Base-by-base conservation (phyloP, 2,113 vertebrate genomes). In the Pseudorasbora parva region DNA sequence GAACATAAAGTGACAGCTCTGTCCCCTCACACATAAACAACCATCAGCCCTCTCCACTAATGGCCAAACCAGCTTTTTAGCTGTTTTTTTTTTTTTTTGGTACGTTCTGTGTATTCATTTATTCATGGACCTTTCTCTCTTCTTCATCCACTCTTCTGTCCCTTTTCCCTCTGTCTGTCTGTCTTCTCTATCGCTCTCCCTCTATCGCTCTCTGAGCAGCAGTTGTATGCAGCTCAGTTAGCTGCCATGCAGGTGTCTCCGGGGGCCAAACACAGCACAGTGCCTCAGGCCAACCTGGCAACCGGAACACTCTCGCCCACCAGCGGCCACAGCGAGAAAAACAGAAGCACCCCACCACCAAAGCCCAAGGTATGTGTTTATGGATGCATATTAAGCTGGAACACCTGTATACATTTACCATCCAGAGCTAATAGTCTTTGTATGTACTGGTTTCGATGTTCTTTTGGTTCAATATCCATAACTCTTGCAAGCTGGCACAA, bases 221-320 rank as follows among this genome's bases (percentile, higher is more conserved):
- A 99, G 94, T 95, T 99, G 88, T 99, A 99, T 88, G 97, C 98
- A 80, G 97, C 97, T 90, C 98, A 99, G 87, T 94, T 99, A 89
- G 98, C 98, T 74, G 97, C 97, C 27, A 99, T 99, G 97, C 98
- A 99, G 93, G 97, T 98, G 25, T 98, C 98, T 89, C 97, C 97
- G 0, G 97, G 97, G 93, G 95, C 95, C 83, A 99, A 99, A 93
- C 95, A 99, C 88, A 95, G 96, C 90, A 94, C 96, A 85, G 93
- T 98, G 88, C 91, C 96, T 76, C 97, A 97, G 87, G 93, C 93
- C 89, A 98, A 96, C 93, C 93, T 98, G 80, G 95, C 93, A 79
- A 60, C 81, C 90, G 93, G 96, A 90, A 96, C 97, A 17, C 94
- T 96, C 85, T 98, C 98, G 69, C 97, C 97, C 89, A 97, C 95